Evolutionary conservation across 2,888 invertebrate genomes (phyloP).

Genomic region (Ferdinandea cuprea): DNA sequence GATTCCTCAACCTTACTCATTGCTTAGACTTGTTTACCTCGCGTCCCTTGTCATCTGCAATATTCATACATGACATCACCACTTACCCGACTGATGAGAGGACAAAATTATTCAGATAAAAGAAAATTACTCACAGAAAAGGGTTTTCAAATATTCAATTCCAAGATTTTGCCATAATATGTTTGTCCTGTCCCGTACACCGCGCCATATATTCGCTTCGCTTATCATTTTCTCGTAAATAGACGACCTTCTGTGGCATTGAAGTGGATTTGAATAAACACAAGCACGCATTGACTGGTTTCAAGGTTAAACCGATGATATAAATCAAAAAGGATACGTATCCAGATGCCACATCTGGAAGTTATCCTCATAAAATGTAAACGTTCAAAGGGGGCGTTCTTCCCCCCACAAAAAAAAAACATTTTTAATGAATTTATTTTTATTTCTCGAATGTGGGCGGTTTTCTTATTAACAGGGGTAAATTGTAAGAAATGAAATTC

Average conservation of each 20-base stretch:
- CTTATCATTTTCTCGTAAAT: not conserved
- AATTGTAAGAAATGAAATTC: conserved; percentile 6
- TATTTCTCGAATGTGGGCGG: not conserved
- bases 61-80: too few relatives aligned
- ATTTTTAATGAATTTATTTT: too few relatives aligned
- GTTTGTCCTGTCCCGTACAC: conserved; percentile 6
- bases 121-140: not conserved
- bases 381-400: conserved; percentile 17
- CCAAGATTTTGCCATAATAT: conserved; percentile 17
- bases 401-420: too few relatives aligned
- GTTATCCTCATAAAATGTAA: conserved; percentile 32
- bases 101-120: too few relatives aligned
- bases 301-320: conserved; percentile 21
- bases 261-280: conserved; percentile 21
- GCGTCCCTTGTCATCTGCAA: too few relatives aligned
- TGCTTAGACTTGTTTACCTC: too few relatives aligned
- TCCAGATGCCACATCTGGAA: conserved; percentile 7
- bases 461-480: not conserved
- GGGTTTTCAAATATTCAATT: conserved; percentile 26
- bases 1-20: too few relatives aligned
- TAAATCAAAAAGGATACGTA: conserved; percentile 29
- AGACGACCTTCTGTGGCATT: not conserved
- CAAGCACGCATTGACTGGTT: not conserved
- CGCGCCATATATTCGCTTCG: conserved; percentile 6
- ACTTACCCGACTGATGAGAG: too few relatives aligned